phyloP scores from a whole-genome alignment of 92 coral and sea anemone genomes.

The Epizoanthus scotinus region DNA sequence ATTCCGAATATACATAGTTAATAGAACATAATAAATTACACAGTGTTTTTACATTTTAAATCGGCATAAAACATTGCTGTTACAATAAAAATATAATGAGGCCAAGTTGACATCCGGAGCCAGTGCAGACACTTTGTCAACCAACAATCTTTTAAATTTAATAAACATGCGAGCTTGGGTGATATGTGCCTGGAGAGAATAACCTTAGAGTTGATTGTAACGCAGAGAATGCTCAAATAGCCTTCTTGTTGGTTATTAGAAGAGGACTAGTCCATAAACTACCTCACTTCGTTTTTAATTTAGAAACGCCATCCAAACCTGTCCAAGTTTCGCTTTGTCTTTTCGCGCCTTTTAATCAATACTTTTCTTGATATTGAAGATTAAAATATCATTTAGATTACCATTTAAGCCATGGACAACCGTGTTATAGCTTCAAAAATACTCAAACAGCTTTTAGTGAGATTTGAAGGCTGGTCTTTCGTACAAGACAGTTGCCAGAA shows the following conservation, averaged over 20 bases:
- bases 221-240: not conserved
- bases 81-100: slow-evolving; percentile 2
- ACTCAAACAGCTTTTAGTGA: not conserved
- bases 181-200: not conserved
- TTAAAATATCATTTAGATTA: not conserved
- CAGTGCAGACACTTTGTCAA: not conserved
- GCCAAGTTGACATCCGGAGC: slow-evolving; percentile 6
- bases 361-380: not conserved
- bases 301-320: not conserved
- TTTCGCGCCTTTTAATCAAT: slow-evolving; percentile 27
- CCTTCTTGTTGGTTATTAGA: not conserved
- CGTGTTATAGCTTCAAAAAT: not conserved
- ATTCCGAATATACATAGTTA: slow-evolving; percentile 30
- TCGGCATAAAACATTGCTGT: slow-evolving; percentile 22
- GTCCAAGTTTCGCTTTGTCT: not conserved
- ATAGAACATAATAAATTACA: slow-evolving; percentile 25
- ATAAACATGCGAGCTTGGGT: not conserved
- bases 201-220: slow-evolving; percentile 22
- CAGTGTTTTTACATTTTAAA: not conserved
- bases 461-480: too few relatives aligned
- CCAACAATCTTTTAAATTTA: not conserved
- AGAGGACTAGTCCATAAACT: slow-evolving; percentile 1
- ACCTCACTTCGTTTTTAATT: slow-evolving; percentile 3
- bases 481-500: too few relatives aligned
- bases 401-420: not conserved